Evolutionary conservation across 2,113 vertebrate species (phyloP).

Genomic region (Phrynosoma blainvillii): DNA sequence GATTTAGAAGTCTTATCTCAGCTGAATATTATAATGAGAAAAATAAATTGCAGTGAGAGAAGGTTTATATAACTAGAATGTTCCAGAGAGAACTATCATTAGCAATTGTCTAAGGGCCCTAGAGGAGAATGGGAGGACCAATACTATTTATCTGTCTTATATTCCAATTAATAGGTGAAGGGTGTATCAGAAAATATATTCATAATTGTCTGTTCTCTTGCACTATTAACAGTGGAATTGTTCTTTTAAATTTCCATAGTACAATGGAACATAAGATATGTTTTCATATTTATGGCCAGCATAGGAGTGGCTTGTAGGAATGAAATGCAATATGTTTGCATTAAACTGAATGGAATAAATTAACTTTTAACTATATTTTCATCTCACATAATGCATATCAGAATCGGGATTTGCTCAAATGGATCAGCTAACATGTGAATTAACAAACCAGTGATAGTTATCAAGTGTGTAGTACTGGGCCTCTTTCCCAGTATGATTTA

Average conservation of each 20-base stretch:
- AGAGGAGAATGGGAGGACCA: neutral
- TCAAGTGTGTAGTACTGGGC: neutral
- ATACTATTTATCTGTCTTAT: slow-evolving; percentile 5
- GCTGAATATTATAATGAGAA: neutral
- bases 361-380: neutral
- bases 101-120: neutral
- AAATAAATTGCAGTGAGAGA: neutral
- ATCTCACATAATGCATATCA: neutral
- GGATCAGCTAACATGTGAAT: neutral
- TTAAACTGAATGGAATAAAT: no score
- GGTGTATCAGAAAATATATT: rapidly evolving
- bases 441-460: neutral
- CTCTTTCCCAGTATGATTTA: no score
- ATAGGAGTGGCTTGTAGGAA: neutral
- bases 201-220: rapidly evolving
- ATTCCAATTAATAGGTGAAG: rapidly evolving
- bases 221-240: neutral
- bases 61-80: rapidly evolving
- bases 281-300: rapidly evolving
- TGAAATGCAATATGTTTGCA: neutral
- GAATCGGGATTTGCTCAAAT: neutral
- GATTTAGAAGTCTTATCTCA: neutral
- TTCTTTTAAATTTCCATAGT: neutral
- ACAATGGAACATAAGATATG: slow-evolving; percentile 1
- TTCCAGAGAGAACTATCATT: neutral